phyloP scores from a whole-genome alignment of 2,113 vertebrate genomes.

The Sardina pilchardus region DNA sequence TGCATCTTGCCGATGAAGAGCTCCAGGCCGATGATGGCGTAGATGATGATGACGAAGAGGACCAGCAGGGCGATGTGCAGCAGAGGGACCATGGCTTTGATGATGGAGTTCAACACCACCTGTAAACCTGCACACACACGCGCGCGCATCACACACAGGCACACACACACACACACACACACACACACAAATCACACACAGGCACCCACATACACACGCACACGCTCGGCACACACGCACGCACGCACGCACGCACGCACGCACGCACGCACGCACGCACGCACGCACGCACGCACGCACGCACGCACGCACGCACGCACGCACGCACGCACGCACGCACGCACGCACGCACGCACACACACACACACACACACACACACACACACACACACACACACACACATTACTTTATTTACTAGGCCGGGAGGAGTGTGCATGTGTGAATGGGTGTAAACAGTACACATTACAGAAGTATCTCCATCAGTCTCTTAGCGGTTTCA shows the following conservation, averaged over 20 bases:
- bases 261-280: background rate
- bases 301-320: background rate
- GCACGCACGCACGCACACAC: too few species aligned
- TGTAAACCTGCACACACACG: conserved; percentile 88
- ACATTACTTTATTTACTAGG: background rate
- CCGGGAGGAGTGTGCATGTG: background rate
- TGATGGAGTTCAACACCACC: conserved; percentile 99
- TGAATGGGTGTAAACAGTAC: background rate
- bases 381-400: background rate
- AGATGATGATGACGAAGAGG: conserved; percentile 99
- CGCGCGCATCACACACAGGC: background rate
- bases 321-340: background rate
- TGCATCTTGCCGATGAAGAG: conserved; percentile 99
- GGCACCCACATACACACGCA: too few species aligned
- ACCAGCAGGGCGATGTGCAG: conserved; percentile 99
- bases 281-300: background rate
- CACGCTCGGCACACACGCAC: background rate
- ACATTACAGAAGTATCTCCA: too few species aligned
- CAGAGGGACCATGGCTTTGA: conserved; percentile 99
- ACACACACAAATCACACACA: too few species aligned
- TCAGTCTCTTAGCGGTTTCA: too few species aligned
- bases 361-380: background rate
- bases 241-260: background rate
- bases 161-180: background rate
- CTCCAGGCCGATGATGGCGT: conserved; percentile 99